Evolutionary conservation across 1,140 invertebrate species (phyloP).

Genomic region (Sycophila sp.): DNA sequence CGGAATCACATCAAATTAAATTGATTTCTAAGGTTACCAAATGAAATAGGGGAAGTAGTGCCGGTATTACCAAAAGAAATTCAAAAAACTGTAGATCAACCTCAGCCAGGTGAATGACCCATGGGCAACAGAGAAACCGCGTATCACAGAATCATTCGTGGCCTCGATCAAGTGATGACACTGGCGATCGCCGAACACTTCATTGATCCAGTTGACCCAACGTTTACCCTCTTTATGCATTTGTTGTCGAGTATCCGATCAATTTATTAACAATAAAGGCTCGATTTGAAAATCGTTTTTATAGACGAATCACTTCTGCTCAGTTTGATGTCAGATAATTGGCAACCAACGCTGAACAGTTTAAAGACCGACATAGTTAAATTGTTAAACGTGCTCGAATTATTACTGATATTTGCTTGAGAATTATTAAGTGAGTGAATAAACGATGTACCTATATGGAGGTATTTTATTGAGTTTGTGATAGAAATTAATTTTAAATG

Average conservation of each 20-base stretch:
- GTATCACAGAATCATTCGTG: conserved; percentile 79
- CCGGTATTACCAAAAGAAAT: conserved; percentile 85
- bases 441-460: not conserved
- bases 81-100: conserved; percentile 82
- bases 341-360: conserved; percentile 92
- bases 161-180: conserved; percentile 86
- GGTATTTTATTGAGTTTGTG: not conserved
- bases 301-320: conserved; percentile 87
- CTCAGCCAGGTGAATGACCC: conserved; percentile 87
- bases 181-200: conserved; percentile 93
- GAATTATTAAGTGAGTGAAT: conserved; percentile 80
- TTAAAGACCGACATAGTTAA: conserved; percentile 86
- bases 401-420: conserved; percentile 87
- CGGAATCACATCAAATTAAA: too few relatives aligned
- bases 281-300: conserved; percentile 89
- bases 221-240: conserved; percentile 88
- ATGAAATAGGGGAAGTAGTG: conserved; percentile 80
- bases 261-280: conserved; percentile 94
- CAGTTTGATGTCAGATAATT: conserved; percentile 95
- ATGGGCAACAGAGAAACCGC: conserved; percentile 77
- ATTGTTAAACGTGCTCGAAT: conserved; percentile 92
- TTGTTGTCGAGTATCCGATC: conserved; percentile 92
- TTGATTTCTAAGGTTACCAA: conserved; percentile 71
- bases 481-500: not conserved
- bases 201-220: conserved; percentile 91